Percentiles rank a stretch among this genome's conserved stretches.
Conservation (phyloP, 2,113 vertebrate species). For the Perca flavescens region DNA sequence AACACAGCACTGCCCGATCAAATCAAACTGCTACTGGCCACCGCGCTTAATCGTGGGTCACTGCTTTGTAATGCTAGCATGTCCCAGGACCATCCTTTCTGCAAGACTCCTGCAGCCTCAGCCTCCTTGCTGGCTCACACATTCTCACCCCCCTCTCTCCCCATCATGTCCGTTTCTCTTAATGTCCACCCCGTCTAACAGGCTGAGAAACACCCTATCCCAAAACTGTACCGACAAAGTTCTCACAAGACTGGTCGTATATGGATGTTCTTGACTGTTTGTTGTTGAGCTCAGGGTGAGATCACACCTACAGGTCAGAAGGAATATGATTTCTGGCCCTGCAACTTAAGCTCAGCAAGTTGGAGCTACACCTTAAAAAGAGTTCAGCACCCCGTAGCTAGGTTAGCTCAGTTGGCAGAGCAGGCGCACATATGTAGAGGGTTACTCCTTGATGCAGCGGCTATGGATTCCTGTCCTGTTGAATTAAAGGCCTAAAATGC, state of each 20-base stretch:
- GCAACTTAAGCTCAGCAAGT: not conserved
- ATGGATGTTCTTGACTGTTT: conserved; percentile 29
- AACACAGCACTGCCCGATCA: conserved; percentile 77
- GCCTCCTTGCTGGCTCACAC: conserved; percentile 32
- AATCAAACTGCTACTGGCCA: conserved; percentile 82
- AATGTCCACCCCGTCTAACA: not conserved
- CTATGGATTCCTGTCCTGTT: too few species aligned
- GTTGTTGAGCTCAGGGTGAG: conserved; percentile 35
- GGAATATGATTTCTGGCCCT: conserved; percentile 10
- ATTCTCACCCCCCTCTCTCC: conserved; percentile 17
- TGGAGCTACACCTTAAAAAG: not conserved
- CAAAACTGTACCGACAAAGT: conserved; percentile 12
- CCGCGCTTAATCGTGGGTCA: conserved; percentile 73
- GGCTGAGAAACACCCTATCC: conserved; percentile 6
- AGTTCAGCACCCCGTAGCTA: not conserved
- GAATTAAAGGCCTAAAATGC: too few species aligned
- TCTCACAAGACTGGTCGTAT: conserved; percentile 31
- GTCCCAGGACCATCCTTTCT: conserved; percentile 38
- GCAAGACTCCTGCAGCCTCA: conserved; percentile 18
- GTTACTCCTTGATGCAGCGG: too few species aligned
- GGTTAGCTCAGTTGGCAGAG: too few species aligned
- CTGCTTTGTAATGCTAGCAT: conserved; percentile 61
- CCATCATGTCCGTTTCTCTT: conserved; percentile 34
- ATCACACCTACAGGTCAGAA: conserved; percentile 53
- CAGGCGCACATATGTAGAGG: too few species aligned